Conservation (phyloP, 35 echinoderm and acorn worm species). For the Eucidaris tribuloides region DNA sequence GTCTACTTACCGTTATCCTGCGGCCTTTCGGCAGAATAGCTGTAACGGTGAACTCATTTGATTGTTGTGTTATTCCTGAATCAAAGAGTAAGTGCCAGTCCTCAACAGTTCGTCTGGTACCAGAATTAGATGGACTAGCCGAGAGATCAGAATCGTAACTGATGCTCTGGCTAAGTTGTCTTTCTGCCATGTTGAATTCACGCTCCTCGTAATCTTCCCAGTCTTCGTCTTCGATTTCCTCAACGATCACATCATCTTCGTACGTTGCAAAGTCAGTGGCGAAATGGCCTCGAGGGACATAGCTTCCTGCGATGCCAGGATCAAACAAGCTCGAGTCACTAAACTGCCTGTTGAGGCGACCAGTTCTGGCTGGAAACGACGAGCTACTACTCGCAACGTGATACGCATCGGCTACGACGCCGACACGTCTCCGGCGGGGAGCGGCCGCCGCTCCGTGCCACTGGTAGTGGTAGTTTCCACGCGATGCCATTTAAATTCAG, state of each 20-base stretch:
- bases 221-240: slow-evolving; percentile 16
- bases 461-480: not conserved
- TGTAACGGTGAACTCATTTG: not conserved
- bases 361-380: not conserved
- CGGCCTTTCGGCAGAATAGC: slow-evolving; percentile 8
- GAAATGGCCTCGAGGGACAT: not conserved
- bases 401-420: not conserved
- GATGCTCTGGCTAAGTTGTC: not conserved
- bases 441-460: slow-evolving; percentile 14
- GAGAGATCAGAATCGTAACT: slow-evolving; percentile 10
- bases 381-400: not conserved
- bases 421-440: slow-evolving; percentile 1
- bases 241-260: slow-evolving; percentile 18
- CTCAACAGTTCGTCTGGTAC: not conserved
- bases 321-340: not conserved
- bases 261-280: slow-evolving; percentile 31
- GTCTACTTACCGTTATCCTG: not conserved
- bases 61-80: not conserved
- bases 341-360: not conserved
- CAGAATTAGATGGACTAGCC: not conserved
- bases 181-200: not conserved
- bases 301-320: not conserved
- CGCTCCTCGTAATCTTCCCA: not conserved
- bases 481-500: slow-evolving; percentile 7
- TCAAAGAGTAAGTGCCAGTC: slow-evolving; percentile 27